Conservation (phyloP, 2,888 invertebrate species). For the Agrochola lota region DNA sequence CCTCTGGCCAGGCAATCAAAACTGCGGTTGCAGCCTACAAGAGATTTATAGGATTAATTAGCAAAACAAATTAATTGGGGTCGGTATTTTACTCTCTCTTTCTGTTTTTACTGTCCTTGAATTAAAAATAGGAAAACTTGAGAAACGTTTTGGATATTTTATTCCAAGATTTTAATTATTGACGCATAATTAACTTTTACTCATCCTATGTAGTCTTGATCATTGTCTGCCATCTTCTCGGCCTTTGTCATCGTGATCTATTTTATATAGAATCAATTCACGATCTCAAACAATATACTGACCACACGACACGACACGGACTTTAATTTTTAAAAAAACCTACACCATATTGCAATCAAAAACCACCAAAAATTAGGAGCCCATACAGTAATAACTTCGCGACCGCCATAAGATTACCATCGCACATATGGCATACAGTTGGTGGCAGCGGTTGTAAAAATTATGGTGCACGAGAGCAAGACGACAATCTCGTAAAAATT, state of each 20-base stretch:
- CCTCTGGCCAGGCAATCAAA: constrained; percentile 42
- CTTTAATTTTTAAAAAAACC: neutral
- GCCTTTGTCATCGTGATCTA: neutral
- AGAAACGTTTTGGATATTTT: constrained; percentile 14
- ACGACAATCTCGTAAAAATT: constrained; percentile 63
- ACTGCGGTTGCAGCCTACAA: constrained; percentile 56
- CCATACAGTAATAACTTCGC: constrained; percentile 75
- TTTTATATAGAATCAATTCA: neutral
- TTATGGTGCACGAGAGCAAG: constrained; percentile 67
- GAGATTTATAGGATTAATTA: constrained; percentile 61
- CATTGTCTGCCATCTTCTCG: neutral
- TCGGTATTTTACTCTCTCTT: constrained; percentile 40
- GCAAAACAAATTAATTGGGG: constrained; percentile 58
- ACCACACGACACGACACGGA: too few species aligned
- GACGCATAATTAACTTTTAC: neutral
- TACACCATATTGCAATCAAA: constrained; percentile 32
- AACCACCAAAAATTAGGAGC: constrained; percentile 55
- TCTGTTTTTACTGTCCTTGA: constrained; percentile 37
- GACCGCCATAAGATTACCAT: constrained; percentile 79
- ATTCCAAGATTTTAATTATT: constrained; percentile 6
- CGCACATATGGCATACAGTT: constrained; percentile 83
- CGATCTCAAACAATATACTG: neutral
- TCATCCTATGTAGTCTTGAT: neutral
- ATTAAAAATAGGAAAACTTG: constrained; percentile 33
- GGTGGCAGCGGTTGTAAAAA: constrained; percentile 77